These are phyloP conservation scores for Amblyraja radiata DNA, from an alignment of 2,797 vertebrate genomes.

Conservation along the genomic window DNA sequence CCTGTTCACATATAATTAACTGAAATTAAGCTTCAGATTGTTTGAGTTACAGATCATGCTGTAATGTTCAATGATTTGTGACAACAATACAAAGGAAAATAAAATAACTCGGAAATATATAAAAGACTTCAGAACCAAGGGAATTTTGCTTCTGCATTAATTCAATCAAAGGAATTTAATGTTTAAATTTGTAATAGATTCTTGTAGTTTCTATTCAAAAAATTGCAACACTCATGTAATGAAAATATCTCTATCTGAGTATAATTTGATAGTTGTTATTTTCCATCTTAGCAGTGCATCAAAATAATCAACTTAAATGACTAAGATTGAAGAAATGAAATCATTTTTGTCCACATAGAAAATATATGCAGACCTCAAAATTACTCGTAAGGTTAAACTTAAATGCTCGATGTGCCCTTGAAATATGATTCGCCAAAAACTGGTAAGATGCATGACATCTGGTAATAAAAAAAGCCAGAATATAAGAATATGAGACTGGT, in stretches of 20 bases:
- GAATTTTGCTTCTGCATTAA: not conserved
- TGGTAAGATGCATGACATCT: not conserved
- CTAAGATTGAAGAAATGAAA: not conserved
- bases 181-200: not conserved
- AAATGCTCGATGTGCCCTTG: not conserved
- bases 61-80: not conserved
- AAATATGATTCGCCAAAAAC: not conserved
- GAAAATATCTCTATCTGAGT: not conserved
- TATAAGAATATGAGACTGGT: too few relatives aligned
- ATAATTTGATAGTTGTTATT: not conserved
- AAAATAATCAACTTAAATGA: not conserved
- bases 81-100: not conserved
- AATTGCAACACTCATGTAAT: not conserved
- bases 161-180: not conserved
- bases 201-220: not conserved
- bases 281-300: not conserved
- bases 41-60: not conserved
- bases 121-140: not conserved
- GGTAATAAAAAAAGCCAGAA: not conserved
- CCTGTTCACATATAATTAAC: not conserved
- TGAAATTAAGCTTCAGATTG: not conserved
- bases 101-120: not conserved
- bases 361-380: not conserved
- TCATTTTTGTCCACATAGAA: not conserved
- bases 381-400: not conserved